These are phyloP conservation scores for Rotaria socialis DNA, from an alignment of 2,888 invertebrate genomes.

Conservation along the genomic window DNA sequence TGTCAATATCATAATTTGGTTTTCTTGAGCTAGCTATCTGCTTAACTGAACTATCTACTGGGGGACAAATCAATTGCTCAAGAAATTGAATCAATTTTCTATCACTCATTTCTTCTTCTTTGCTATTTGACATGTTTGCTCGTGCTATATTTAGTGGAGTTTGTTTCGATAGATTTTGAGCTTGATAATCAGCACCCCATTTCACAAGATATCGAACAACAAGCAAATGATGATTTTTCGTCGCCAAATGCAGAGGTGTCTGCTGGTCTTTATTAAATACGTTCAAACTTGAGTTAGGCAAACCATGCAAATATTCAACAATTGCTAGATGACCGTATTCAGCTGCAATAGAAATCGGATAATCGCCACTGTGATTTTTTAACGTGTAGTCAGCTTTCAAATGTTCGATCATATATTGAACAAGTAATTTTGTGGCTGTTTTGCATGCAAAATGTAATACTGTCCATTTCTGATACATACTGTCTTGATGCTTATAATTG, in stretches of 20 bases:
- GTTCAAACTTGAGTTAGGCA: not conserved
- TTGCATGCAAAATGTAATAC: not conserved
- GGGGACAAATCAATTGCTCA: not conserved
- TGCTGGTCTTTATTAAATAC: not conserved
- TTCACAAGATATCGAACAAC: not conserved
- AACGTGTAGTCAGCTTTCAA: not conserved
- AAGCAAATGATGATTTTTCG: not conserved
- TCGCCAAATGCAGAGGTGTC: not conserved
- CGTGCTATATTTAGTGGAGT: not conserved
- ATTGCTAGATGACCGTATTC: not conserved
- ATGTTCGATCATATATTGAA: not conserved
- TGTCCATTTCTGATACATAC: not conserved
- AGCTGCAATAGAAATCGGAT: not conserved
- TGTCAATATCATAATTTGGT: not conserved
- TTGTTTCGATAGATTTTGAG: not conserved
- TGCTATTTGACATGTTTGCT: not conserved
- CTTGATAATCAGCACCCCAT: conserved; percentile 23
- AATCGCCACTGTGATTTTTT: not conserved
- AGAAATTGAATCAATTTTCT: not conserved
- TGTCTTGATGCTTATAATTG: not conserved
- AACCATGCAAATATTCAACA: not conserved
- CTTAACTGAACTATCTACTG: not conserved
- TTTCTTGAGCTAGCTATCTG: not conserved
- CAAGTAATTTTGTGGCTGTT: not conserved
- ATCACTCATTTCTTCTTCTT: not conserved